phyloP scores from a whole-genome alignment of 2,888 invertebrate species.

The Sympetrum striolatum region DNA sequence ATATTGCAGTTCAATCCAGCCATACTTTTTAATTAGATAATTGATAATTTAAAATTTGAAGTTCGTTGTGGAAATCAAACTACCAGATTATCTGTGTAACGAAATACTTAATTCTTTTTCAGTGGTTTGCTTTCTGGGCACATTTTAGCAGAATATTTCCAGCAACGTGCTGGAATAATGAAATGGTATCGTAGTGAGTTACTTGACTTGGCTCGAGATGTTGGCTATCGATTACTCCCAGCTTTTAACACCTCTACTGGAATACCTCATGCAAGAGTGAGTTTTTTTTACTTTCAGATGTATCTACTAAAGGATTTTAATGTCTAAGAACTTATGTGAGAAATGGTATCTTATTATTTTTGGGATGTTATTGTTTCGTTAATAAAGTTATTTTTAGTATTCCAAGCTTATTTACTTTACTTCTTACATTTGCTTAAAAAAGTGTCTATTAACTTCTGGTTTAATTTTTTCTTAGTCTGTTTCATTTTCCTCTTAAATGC shows the following conservation, averaged over 20 bases:
- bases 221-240: slow-evolving; percentile 91
- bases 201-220: slow-evolving; percentile 87
- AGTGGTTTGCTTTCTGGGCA: slow-evolving; percentile 93
- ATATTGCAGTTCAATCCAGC: too few species aligned
- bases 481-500: too few species aligned
- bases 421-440: too few species aligned
- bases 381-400: too few species aligned
- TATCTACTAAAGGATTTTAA: not conserved
- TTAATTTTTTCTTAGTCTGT: not conserved
- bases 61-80: not conserved
- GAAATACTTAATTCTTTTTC: slow-evolving; percentile 51
- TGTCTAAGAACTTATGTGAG: not conserved
- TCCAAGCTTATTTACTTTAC: too few species aligned
- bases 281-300: slow-evolving; percentile 43
- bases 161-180: slow-evolving; percentile 75
- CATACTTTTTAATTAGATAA: too few species aligned
- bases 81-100: not conserved
- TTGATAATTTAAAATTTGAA: too few species aligned
- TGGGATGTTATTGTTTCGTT: too few species aligned
- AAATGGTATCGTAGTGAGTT: slow-evolving; percentile 89
- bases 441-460: too few species aligned
- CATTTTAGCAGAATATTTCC: slow-evolving; percentile 82
- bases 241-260: slow-evolving; percentile 98
- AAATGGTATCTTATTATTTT: not conserved
- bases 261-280: slow-evolving; percentile 93